Conservation (phyloP, 2,797 vertebrate genomes). For the Lophius americanus region DNA sequence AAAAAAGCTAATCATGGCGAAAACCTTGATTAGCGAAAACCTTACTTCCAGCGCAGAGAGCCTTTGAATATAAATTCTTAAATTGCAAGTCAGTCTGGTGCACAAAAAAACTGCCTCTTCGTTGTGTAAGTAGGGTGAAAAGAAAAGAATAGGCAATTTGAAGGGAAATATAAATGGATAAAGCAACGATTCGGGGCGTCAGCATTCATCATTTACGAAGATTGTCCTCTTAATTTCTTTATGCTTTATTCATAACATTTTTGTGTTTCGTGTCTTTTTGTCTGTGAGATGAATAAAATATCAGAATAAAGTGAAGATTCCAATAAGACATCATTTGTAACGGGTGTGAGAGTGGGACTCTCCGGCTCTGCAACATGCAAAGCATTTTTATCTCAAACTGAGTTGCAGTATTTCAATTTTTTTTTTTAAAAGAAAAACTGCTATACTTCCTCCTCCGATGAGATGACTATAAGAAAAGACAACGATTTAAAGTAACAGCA, state of each 20-base stretch:
- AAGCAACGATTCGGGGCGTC: constrained; percentile 24
- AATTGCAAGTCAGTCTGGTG: too few relatives aligned
- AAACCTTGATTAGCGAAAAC: too few relatives aligned
- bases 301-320: constrained; percentile 35
- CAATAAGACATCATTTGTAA: constrained; percentile 1
- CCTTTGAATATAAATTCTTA: too few relatives aligned
- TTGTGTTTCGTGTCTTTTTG: constrained; percentile 19
- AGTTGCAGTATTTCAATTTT: background rate
- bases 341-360: constrained; percentile 36
- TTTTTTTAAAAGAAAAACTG: too few relatives aligned
- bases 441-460: background rate
- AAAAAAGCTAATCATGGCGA: too few relatives aligned
- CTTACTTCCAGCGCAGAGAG: too few relatives aligned
- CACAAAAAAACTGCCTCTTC: too few relatives aligned
- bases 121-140: background rate
- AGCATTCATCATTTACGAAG: constrained; percentile 57
- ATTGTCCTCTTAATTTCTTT: constrained; percentile 51
- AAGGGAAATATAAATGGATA: constrained; percentile 63
- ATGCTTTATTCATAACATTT: constrained; percentile 7
- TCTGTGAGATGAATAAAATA: constrained; percentile 46
- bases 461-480: background rate
- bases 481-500: background rate
- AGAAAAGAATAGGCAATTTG: constrained; percentile 33
- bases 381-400: constrained; percentile 12
- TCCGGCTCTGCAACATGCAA: constrained; percentile 19